These are phyloP conservation scores for Colius striatus DNA, from an alignment of 2,113 vertebrate genomes.

Conservation along the genomic window DNA sequence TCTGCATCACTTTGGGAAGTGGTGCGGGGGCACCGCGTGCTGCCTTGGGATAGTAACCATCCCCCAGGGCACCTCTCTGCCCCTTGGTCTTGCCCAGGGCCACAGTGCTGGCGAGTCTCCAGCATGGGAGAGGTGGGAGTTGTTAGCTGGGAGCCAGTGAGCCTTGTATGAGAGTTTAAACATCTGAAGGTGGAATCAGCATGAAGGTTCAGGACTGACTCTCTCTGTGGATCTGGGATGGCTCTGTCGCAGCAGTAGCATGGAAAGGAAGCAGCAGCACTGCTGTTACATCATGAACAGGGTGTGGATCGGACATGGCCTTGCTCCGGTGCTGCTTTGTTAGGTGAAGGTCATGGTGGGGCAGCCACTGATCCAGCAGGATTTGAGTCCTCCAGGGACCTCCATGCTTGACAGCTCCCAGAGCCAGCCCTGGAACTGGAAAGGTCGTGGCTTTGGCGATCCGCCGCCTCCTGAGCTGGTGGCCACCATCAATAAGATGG, in stretches of 20 bases:
- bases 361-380: not conserved
- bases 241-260: fast-evolving
- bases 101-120: fast-evolving
- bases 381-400: fast-evolving
- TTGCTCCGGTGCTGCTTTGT: not conserved
- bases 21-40: fast-evolving
- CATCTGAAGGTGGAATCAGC: not conserved
- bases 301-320: not conserved
- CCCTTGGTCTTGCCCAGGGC: fast-evolving
- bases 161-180: not conserved
- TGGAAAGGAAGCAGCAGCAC: not conserved
- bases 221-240: fast-evolving
- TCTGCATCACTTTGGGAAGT: fast-evolving
- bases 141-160: fast-evolving
- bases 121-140: fast-evolving
- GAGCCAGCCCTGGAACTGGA: fast-evolving
- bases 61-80: not conserved
- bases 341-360: not conserved
- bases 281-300: fast-evolving
- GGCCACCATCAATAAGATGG: slow-evolving; percentile 30
- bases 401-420: fast-evolving
- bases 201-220: fast-evolving
- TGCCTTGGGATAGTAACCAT: not conserved
- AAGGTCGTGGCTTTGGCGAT: fast-evolving
- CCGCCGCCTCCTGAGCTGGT: fast-evolving